These are phyloP conservation scores for Gobio gobio DNA, from an alignment of 2,113 vertebrate species.

Conservation along the genomic window DNA sequence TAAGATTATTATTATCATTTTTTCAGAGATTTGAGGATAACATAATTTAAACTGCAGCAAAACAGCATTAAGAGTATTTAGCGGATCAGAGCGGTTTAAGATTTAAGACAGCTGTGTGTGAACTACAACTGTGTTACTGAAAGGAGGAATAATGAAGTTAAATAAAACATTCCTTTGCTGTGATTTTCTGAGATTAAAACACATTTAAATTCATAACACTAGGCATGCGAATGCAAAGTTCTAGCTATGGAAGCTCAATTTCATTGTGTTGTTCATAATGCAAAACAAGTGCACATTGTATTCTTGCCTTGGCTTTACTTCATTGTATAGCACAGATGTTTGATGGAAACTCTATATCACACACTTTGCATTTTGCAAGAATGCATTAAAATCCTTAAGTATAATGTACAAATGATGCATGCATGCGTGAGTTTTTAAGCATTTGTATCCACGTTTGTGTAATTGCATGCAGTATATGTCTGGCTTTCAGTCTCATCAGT, in stretches of 20 bases:
- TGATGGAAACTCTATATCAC: background rate
- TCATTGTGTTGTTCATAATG: background rate
- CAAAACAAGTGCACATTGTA: background rate
- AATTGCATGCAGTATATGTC: background rate
- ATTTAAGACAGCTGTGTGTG: background rate
- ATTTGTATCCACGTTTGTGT: background rate
- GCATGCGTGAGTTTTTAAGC: background rate
- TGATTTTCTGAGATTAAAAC: background rate
- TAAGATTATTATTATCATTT: conserved; percentile 6
- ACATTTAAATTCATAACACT: background rate
- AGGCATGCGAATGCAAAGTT: background rate
- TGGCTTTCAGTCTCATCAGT: background rate
- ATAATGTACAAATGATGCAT: background rate
- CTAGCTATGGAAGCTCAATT: background rate
- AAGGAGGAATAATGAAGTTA: background rate
- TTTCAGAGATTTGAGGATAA: background rate
- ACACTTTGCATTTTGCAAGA: background rate
- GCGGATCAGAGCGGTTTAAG: background rate
- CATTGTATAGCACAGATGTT: background rate
- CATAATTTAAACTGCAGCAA: background rate
- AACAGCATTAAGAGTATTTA: background rate
- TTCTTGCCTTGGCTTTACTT: background rate
- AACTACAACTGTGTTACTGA: background rate
- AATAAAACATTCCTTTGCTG: background rate
- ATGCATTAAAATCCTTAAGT: background rate